These are phyloP conservation scores for Melanophora roralis DNA, from an alignment of 2,888 invertebrate species.

Conservation along the genomic window DNA sequence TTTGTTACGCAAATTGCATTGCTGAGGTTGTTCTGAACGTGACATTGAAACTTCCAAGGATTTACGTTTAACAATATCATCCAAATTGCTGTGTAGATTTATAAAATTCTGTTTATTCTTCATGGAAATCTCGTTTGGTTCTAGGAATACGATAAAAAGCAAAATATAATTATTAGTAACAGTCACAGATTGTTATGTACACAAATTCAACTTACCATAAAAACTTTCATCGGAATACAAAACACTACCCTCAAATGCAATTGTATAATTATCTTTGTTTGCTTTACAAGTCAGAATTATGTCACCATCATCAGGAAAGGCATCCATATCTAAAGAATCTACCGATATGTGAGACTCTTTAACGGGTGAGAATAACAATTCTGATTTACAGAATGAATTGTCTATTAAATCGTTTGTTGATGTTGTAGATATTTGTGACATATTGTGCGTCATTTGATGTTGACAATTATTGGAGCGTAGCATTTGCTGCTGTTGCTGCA, in stretches of 20 bases:
- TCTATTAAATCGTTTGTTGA: conserved; percentile 83
- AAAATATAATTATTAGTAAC: background rate
- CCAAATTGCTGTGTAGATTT: conserved; percentile 76
- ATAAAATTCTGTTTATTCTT: conserved; percentile 76
- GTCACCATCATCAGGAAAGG: conserved; percentile 85
- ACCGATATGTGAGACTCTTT: conserved; percentile 90
- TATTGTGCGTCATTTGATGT: conserved; percentile 64
- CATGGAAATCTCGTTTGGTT: conserved; percentile 73
- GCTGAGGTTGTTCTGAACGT: conserved; percentile 89
- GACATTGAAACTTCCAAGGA: conserved; percentile 87
- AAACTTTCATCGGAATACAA: conserved; percentile 91
- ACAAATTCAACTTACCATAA: conserved; percentile 77
- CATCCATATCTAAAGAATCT: conserved; percentile 93
- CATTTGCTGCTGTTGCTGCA: conserved; percentile 66
- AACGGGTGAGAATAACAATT: conserved; percentile 92
- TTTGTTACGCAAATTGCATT: conserved; percentile 89
- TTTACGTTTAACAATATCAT: conserved; percentile 76
- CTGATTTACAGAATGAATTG: conserved; percentile 94
- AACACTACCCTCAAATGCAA: conserved; percentile 94
- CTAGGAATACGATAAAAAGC: conserved; percentile 67
- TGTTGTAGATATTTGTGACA: conserved; percentile 73
- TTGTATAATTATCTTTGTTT: conserved; percentile 96
- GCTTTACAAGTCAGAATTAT: conserved; percentile 94
- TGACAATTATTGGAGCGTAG: conserved; percentile 66
- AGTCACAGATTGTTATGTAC: background rate